Percentiles rank a stretch among this genome's conserved stretches.
phyloP scores from a whole-genome alignment of 2,888 invertebrate genomes.

The Latrodectus elegans region DNA sequence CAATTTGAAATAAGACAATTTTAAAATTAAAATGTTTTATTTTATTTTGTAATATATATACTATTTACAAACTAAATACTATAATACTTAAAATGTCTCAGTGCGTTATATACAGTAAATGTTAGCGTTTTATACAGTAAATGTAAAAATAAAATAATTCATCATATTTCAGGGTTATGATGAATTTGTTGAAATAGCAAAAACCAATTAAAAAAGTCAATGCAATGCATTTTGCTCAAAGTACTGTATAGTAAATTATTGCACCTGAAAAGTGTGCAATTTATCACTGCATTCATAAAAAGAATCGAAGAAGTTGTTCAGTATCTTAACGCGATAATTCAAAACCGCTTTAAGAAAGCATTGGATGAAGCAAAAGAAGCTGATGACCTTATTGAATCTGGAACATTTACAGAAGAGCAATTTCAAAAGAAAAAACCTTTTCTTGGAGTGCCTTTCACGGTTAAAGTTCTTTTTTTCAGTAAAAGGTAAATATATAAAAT shows the following conservation, averaged over 20 bases:
- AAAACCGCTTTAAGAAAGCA: constrained; percentile 85
- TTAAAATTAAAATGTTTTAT: too few species aligned
- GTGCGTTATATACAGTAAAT: too few species aligned
- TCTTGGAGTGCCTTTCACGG: constrained; percentile 91
- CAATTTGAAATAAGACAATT: too few species aligned
- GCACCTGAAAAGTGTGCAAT: constrained; percentile 82
- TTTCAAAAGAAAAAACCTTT: constrained; percentile 82
- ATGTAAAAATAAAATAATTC: too few species aligned
- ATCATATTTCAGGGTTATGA: too few species aligned
- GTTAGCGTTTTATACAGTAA: too few species aligned
- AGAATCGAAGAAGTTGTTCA: constrained; percentile 86
- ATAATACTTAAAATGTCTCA: too few species aligned
- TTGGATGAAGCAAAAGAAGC: constrained; percentile 84
- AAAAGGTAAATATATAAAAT: constrained; percentile 78
- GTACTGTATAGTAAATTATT: background rate
- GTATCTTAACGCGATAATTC: constrained; percentile 86
- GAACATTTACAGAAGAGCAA: constrained; percentile 79
- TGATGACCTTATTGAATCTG: constrained; percentile 82
- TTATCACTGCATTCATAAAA: constrained; percentile 85
- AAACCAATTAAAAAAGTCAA: too few species aligned
- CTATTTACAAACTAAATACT: too few species aligned
- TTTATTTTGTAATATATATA: too few species aligned
- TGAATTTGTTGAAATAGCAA: too few species aligned
- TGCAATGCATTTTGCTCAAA: too few species aligned
- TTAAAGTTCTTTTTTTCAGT: constrained; percentile 90